phyloP scores from a whole-genome alignment of 2,113 vertebrate genomes.

The Cynopterus brachyotis region DNA sequence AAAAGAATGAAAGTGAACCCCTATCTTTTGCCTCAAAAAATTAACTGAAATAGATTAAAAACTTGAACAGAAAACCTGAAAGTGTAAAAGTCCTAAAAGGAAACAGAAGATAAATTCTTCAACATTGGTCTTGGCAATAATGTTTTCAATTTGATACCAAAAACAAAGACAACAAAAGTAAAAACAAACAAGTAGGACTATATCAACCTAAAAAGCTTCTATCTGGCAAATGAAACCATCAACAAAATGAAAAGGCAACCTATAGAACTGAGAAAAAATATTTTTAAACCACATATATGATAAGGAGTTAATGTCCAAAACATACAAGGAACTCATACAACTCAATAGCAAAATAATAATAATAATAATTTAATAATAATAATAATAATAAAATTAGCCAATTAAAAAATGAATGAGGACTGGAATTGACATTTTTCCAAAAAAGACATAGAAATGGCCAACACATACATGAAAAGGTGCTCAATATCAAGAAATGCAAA shows the following conservation, averaged over 20 bases:
- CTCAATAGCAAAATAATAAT: background rate
- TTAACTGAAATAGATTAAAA: background rate
- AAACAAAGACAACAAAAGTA: background rate
- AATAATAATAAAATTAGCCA: background rate
- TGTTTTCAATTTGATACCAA: background rate
- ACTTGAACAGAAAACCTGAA: background rate
- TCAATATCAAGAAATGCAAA: background rate
- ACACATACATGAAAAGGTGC: background rate
- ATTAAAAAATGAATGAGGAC: background rate
- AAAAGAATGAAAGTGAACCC: background rate
- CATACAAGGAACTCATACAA: background rate
- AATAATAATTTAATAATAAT: background rate
- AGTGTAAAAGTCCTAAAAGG: background rate
- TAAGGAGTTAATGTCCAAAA: background rate
- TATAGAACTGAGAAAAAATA: background rate
- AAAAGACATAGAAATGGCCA: background rate
- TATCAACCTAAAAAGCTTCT: background rate
- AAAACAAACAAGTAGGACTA: background rate
- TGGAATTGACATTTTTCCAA: background rate
- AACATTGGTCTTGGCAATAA: background rate
- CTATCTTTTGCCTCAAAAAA: background rate
- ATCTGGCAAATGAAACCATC: background rate
- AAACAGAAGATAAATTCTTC: background rate
- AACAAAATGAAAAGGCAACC: background rate
- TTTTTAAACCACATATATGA: background rate